Conservation (phyloP, 1,140 invertebrate species). For the Asobara japonica region DNA sequence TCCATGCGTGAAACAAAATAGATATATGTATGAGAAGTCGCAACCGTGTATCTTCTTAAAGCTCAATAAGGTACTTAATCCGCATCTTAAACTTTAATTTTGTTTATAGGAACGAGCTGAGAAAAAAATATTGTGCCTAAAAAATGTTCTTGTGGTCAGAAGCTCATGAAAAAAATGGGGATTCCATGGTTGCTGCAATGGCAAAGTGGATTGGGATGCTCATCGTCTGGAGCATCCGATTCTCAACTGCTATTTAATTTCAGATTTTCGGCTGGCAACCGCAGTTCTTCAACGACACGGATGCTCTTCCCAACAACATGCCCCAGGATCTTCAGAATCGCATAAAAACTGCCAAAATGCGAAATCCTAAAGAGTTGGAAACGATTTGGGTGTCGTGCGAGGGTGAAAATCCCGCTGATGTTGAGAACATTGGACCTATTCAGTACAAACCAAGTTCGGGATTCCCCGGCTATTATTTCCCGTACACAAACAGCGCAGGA, state of each 20-base stretch:
- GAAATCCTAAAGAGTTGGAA: conserved; percentile 66
- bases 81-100: background rate
- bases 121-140: background rate
- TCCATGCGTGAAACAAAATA: conserved; percentile 67
- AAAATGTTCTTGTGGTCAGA: too few species aligned
- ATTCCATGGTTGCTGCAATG: too few species aligned
- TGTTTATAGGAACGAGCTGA: background rate
- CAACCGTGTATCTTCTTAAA: conserved; percentile 75
- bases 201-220: background rate
- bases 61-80: conserved; percentile 70
- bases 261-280: conserved; percentile 87
- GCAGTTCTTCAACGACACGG: conserved; percentile 78
- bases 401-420: conserved; percentile 89
- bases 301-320: conserved; percentile 76
- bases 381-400: conserved; percentile 89
- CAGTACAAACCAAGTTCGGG: conserved; percentile 82
- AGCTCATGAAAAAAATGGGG: too few species aligned
- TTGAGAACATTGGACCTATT: conserved; percentile 88
- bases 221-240: background rate
- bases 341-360: conserved; percentile 66
- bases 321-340: conserved; percentile 78
- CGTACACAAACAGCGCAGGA: conserved; percentile 82
- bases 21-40: conserved; percentile 70
- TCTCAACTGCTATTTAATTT: background rate
- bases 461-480: conserved; percentile 82